Conservation (phyloP, 2,113 vertebrate genomes). For the Craseonycteris thonglongyai region DNA sequence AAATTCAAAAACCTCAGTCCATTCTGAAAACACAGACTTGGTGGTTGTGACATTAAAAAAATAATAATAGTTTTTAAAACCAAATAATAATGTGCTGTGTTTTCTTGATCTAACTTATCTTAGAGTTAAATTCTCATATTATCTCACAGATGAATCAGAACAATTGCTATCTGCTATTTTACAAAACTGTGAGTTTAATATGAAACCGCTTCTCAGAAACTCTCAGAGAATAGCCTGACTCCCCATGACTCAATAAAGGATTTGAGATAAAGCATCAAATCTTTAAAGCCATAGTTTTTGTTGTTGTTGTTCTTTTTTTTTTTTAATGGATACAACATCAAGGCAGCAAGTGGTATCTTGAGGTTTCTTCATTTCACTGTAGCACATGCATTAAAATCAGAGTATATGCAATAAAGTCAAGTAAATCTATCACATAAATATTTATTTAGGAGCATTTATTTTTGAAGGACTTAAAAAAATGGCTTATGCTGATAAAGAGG, state of each 20-base stretch:
- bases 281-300: not conserved
- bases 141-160: not conserved
- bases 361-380: not conserved
- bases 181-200: not conserved
- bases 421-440: conserved; percentile 13
- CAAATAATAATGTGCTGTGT: not conserved
- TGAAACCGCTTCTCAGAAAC: not conserved
- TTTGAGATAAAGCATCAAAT: not conserved
- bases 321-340: not conserved
- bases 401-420: not conserved
- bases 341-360: not conserved
- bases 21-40: not conserved
- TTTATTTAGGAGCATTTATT: conserved; percentile 45
- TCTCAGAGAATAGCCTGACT: not conserved
- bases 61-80: not conserved
- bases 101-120: not conserved
- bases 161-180: not conserved
- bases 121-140: not conserved
- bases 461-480: conserved; percentile 40
- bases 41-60: not conserved
- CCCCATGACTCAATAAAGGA: not conserved
- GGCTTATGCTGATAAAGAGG: not conserved
- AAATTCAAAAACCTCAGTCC: not conserved
- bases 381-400: not conserved
- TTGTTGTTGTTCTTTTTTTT: too few species aligned